Percentiles rank a stretch among this genome's conserved stretches.
phyloP scores from a whole-genome alignment of 1,140 invertebrate species.

The Panagrolaimus sp. region DNA sequence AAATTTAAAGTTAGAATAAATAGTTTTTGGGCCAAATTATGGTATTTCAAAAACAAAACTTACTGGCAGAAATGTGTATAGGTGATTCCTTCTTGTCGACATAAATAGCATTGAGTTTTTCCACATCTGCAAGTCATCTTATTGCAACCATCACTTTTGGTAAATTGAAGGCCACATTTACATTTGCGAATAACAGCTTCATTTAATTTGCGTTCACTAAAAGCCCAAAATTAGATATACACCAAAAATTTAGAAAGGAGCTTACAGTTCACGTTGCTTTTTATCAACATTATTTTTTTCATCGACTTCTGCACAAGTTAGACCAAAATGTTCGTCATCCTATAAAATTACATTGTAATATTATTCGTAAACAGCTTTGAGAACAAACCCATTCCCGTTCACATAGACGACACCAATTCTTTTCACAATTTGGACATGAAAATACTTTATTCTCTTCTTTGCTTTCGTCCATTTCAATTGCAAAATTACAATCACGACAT shows the following conservation, averaged over 20 bases:
- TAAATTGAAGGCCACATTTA: slow-evolving; percentile 64
- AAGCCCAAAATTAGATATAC: slow-evolving; percentile 21
- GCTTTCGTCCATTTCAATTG: slow-evolving; percentile 23
- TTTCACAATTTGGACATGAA: slow-evolving; percentile 12
- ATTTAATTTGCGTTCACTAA: slow-evolving; percentile 57
- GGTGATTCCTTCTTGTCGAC: slow-evolving; percentile 63
- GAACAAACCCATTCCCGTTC: neutral
- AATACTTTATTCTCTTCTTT: slow-evolving; percentile 35
- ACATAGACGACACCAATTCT: neutral
- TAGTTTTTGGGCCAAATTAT: neutral
- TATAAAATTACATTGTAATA: neutral
- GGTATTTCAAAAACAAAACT: neutral
- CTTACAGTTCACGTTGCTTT: slow-evolving; percentile 22
- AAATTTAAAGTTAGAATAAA: too few relatives aligned
- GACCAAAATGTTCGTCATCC: neutral
- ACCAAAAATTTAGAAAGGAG: neutral
- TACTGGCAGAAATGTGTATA: slow-evolving; percentile 65
- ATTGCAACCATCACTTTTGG: slow-evolving; percentile 68
- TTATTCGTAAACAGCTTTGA: too few relatives aligned
- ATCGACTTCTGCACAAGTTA: neutral
- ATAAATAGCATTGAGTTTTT: slow-evolving; percentile 68
- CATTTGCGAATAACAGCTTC: slow-evolving; percentile 63
- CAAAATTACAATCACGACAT: slow-evolving; percentile 36
- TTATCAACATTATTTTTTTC: slow-evolving; percentile 24
- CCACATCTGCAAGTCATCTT: slow-evolving; percentile 69